These are phyloP conservation scores for Oceanodroma leucorhoa DNA, from an alignment of 2,797 vertebrate genomes.

Conservation along the genomic window DNA sequence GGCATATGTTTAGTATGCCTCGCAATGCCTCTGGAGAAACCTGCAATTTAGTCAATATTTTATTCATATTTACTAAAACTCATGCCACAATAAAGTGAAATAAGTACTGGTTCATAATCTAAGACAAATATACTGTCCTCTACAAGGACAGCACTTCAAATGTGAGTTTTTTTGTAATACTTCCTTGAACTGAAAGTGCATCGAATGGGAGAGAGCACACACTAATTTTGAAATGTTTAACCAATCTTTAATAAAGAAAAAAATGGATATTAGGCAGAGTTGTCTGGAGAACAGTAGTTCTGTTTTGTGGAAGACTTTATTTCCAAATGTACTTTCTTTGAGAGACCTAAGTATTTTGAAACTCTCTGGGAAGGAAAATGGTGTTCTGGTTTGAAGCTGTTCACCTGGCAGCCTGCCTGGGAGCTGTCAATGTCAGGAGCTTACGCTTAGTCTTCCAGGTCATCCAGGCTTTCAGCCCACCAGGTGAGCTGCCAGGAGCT, in stretches of 20 bases:
- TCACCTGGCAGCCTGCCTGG: not conserved
- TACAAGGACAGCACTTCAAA: not conserved
- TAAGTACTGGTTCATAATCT: not conserved
- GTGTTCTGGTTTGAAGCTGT: not conserved
- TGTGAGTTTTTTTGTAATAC: not conserved
- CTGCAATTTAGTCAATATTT: not conserved
- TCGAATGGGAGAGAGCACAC: not conserved
- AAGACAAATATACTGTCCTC: not conserved
- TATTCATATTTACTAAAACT: not conserved
- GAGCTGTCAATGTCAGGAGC: not conserved
- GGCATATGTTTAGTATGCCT: not conserved
- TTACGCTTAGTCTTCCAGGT: not conserved
- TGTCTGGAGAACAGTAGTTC: not conserved
- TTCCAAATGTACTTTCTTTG: not conserved
- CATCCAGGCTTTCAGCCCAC: not conserved
- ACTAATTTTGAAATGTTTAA: not conserved
- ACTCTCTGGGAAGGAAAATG: not conserved
- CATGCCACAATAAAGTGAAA: not conserved
- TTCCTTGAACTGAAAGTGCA: not conserved
- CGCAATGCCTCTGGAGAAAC: not conserved
- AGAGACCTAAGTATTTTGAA: not conserved
- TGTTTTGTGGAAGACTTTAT: not conserved
- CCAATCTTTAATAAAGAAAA: not conserved
- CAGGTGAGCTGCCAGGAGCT: conserved; percentile 32
- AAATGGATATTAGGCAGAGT: not conserved